Percentiles rank a stretch among this genome's conserved stretches.
Evolutionary conservation across 1,140 invertebrate genomes (phyloP).

Genomic region (Penaeus indicus): DNA sequence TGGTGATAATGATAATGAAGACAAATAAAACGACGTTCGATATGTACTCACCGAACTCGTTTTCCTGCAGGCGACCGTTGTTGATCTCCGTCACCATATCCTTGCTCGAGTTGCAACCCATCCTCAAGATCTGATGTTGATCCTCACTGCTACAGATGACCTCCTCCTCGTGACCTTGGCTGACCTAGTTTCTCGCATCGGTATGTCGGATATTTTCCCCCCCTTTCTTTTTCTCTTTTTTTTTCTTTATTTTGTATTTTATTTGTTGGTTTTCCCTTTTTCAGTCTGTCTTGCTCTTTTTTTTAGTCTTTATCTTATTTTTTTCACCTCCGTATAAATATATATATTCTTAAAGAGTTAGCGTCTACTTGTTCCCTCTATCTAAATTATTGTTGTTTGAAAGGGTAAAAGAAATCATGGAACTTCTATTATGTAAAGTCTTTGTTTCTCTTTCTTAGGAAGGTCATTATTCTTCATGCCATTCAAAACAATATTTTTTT

Average conservation of each 20-base stretch:
- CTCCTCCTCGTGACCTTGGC: too few species aligned
- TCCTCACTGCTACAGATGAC: not conserved
- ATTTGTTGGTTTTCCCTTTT: not conserved
- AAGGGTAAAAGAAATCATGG: not conserved
- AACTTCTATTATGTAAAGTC: too few species aligned
- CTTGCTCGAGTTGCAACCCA: conserved; percentile 46
- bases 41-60: conserved; percentile 42
- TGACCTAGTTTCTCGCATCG: too few species aligned
- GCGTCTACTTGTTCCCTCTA: not conserved
- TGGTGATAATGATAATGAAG: too few species aligned
- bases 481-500: too few species aligned
- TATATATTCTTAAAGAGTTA: not conserved
- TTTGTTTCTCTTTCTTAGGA: too few species aligned
- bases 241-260: not conserved
- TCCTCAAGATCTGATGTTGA: not conserved
- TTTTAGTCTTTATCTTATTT: not conserved
- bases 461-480: too few species aligned
- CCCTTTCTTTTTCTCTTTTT: too few species aligned
- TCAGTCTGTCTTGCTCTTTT: not conserved
- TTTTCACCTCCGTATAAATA: not conserved
- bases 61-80: conserved; percentile 36
- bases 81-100: conserved; percentile 41
- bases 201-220: too few species aligned
- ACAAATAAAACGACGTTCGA: too few species aligned
- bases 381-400: not conserved